These are phyloP conservation scores for Euleptes europaea DNA, from an alignment of 2,113 vertebrate species.

Conservation along the genomic window DNA sequence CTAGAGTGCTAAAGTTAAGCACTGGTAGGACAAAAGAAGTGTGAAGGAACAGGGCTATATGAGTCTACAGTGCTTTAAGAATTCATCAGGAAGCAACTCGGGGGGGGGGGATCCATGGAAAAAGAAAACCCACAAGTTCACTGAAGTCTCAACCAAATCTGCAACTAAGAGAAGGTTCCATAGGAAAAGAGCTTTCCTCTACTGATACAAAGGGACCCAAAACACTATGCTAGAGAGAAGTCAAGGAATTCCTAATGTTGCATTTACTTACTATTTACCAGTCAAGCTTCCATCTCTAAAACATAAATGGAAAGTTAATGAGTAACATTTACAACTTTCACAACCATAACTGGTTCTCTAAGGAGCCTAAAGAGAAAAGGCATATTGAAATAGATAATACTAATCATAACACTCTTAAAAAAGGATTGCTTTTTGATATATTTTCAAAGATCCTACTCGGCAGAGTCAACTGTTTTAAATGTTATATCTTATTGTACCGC, in stretches of 20 bases:
- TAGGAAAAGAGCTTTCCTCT: background rate
- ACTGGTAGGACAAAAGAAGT: no score
- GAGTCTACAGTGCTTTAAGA: no score
- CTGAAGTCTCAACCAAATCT: no score
- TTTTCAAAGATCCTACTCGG: background rate
- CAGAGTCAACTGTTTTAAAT: background rate
- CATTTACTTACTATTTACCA: conserved; percentile 17
- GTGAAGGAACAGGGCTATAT: no score
- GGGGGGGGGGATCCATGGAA: no score
- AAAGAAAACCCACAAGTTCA: no score
- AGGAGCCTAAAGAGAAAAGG: background rate
- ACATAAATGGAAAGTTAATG: background rate
- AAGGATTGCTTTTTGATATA: background rate
- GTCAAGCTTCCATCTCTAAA: background rate
- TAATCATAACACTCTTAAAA: background rate
- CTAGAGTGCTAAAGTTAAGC: no score
- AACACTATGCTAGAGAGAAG: background rate
- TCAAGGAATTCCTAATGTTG: background rate
- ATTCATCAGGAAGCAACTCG: background rate
- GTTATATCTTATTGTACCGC: background rate
- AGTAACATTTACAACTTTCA: background rate
- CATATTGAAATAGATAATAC: rapidly evolving
- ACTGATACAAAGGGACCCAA: background rate
- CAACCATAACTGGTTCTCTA: background rate
- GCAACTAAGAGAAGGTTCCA: no score